Conservation (phyloP, 2,888 invertebrate genomes). For the Sympetrum striolatum region DNA sequence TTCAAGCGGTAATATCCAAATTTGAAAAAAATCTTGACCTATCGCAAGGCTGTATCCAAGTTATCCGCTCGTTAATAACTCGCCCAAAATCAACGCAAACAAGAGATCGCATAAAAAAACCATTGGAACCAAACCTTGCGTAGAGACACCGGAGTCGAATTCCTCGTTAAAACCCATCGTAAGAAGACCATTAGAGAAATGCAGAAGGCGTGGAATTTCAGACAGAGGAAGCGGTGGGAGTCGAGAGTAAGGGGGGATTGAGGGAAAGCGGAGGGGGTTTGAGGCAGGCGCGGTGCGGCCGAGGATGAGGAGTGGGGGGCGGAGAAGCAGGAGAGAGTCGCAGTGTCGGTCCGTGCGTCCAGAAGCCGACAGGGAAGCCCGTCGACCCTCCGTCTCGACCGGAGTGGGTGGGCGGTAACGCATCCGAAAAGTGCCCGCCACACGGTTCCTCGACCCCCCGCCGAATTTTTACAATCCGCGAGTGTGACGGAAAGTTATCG, state of each 20-base stretch:
- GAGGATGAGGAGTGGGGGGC: not conserved
- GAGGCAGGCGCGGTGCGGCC: conserved; percentile 14
- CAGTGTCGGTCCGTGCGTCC: conserved; percentile 11
- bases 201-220: not conserved
- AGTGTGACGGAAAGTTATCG: not conserved
- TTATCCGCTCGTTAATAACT: too few relatives aligned
- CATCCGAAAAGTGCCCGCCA: not conserved
- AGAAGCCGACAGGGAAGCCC: not conserved
- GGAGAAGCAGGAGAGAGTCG: not conserved
- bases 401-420: not conserved
- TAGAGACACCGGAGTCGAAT: not conserved
- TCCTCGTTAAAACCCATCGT: not conserved
- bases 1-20: too few relatives aligned
- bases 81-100: not conserved
- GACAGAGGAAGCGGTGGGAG: too few relatives aligned
- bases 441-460: not conserved
- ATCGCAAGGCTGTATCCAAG: too few relatives aligned
- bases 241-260: too few relatives aligned
- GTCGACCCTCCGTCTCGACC: not conserved
- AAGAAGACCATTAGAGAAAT: not conserved
- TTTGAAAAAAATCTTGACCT: too few relatives aligned
- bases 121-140: not conserved
- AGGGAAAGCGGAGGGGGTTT: not conserved
- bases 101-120: not conserved
- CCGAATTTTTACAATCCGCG: not conserved